Base-by-base conservation (phyloP, 35 echinoderm and acorn worm genomes). In the Chiridota heheva region DNA sequence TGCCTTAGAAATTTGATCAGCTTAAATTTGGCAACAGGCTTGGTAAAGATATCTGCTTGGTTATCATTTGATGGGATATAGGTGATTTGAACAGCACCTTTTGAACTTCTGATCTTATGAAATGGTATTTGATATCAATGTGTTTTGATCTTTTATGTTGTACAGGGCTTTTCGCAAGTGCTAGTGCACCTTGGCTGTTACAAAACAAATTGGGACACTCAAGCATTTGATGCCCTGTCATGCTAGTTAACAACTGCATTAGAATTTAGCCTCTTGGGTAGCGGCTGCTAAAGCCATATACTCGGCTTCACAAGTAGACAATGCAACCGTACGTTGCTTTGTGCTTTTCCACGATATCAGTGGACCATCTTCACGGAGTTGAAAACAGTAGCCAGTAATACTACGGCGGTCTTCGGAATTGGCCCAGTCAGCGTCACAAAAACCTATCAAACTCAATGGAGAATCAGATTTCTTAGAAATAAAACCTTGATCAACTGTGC, bases 81-180 rank as follows among this genome's bases (percentile, higher is more conserved):
- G 38, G 43, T 37, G 7, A 63, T 61, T 80, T 3, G 38, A 80
- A 33, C 76, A 29, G 59, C 63, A 51, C 76, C 40, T 42, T 80
- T 42, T 80, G 53, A 37, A 80, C 53, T 80, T 80, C 17, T n/a
- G 51, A 61, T 61, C 76, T 59, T 32, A 80, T 45, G 63, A 63
- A 80, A 80, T 80, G 76, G 34, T 80, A 41, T 80, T 80, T 80
- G 59, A 80, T 80, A 32, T 80, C 35, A 63, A 80, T 80, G 58
- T 80, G 74, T 34, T 78, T 80, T 31, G 76, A 48, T 62, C 76
- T 80, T 39, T 80, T 26, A 42, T 63, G 51, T 61, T 30, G 27
- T 61, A 63, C 56, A 40, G 76, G 76, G 7, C 25, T 80, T 62
- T 63, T 80, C 15, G 55, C 76, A 27, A 76, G 72, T 53, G 72